These are phyloP conservation scores for Trichogramma pretiosum DNA, from an alignment of 1,140 invertebrate species.

Conservation along the genomic window DNA sequence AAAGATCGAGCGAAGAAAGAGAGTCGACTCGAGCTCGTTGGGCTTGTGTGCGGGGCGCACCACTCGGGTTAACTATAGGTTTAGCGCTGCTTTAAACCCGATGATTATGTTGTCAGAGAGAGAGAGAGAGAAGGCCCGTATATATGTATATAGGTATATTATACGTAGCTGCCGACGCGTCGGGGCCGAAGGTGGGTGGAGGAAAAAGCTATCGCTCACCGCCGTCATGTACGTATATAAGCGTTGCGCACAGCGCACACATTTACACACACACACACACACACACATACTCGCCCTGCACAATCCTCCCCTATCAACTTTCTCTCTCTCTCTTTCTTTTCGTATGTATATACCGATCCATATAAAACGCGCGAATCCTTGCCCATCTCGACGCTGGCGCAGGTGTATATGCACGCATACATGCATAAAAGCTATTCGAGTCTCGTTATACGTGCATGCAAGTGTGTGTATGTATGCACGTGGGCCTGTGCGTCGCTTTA, in stretches of 20 bases:
- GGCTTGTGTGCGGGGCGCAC: constrained; percentile 29
- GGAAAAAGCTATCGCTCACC: constrained; percentile 29
- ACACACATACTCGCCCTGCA: not conserved
- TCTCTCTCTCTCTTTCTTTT: too few relatives aligned
- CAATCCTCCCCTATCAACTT: not conserved
- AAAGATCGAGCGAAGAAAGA: not conserved
- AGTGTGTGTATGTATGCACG: not conserved
- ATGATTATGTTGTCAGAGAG: constrained; percentile 31
- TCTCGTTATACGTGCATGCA: too few relatives aligned
- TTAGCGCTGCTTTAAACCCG: constrained; percentile 27
- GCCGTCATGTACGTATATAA: constrained; percentile 12
- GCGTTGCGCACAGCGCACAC: too few relatives aligned
- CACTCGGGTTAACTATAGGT: constrained; percentile 28
- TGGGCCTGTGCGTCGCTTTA: too few relatives aligned
- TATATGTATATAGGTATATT: too few relatives aligned
- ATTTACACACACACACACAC: too few relatives aligned
- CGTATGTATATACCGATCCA: too few relatives aligned
- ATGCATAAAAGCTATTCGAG: too few relatives aligned
- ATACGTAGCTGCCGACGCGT: too few relatives aligned
- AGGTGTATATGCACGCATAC: not conserved
- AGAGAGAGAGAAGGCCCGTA: too few relatives aligned
- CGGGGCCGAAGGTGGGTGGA: constrained; percentile 23
- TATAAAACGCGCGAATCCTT: too few relatives aligned
- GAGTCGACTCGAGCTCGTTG: constrained; percentile 20
- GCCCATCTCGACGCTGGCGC: too few relatives aligned